Evolutionary conservation across 2,113 vertebrate species (phyloP).

Genomic region (Pampusana beccarii): DNA sequence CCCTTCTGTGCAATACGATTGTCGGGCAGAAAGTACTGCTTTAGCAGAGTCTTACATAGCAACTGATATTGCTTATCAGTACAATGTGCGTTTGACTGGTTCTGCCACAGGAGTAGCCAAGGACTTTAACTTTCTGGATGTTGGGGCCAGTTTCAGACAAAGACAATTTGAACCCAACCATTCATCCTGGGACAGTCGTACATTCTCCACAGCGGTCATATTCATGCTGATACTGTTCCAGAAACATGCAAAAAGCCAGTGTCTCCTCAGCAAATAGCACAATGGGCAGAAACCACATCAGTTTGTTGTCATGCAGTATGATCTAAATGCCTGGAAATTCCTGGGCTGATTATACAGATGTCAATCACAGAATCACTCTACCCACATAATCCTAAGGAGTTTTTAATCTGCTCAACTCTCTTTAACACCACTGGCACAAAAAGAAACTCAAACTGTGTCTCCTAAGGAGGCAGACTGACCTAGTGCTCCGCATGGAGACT

Average conservation of each 20-base stretch:
- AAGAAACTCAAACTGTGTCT: background rate
- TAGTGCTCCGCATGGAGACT: background rate
- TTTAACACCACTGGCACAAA: background rate
- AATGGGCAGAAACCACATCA: background rate
- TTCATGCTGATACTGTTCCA: background rate
- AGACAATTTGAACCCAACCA: background rate
- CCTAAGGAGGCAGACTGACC: background rate
- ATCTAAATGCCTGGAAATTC: background rate
- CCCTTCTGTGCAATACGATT: background rate
- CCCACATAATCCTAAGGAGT: background rate
- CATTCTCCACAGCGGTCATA: background rate
- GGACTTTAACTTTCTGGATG: background rate
- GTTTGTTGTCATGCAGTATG: background rate
- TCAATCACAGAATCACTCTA: background rate
- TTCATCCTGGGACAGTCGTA: background rate
- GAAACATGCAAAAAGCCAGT: background rate
- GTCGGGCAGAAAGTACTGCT: background rate
- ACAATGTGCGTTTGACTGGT: background rate
- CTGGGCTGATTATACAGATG: background rate
- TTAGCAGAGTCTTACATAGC: background rate
- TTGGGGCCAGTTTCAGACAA: background rate
- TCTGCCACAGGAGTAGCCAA: background rate
- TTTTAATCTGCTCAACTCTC: background rate
- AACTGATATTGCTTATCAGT: background rate
- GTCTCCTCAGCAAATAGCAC: background rate